phyloP scores from a whole-genome alignment of 2,113 vertebrate species.

The Speoplatyrhinus poulsoni region DNA sequence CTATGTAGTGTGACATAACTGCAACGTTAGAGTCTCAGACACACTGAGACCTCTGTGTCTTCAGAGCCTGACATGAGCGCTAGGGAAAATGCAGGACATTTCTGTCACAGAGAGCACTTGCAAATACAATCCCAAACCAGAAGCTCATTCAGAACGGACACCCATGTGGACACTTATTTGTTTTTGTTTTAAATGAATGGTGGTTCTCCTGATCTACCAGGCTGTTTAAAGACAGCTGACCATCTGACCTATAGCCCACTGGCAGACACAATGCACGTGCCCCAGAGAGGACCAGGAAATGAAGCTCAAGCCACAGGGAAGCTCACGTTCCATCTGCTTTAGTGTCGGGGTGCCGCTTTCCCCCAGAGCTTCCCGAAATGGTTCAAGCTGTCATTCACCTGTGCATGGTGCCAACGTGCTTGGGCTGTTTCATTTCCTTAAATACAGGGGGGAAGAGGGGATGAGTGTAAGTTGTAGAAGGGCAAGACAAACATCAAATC shows the following conservation, averaged over 20 bases:
- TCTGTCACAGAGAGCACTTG: conserved; percentile 17
- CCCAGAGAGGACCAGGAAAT: conserved; percentile 75
- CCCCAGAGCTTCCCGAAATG: conserved; percentile 51
- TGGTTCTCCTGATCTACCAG: conserved; percentile 54
- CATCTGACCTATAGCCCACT: conserved; percentile 75
- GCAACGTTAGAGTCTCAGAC: not conserved
- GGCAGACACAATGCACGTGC: conserved; percentile 62
- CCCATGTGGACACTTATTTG: conserved; percentile 44
- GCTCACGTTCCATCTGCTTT: conserved; percentile 76
- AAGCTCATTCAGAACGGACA: conserved; percentile 25
- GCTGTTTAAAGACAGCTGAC: conserved; percentile 65
- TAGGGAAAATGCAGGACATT: not conserved
- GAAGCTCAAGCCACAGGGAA: conserved; percentile 64
- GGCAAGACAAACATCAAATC: conserved; percentile 8
- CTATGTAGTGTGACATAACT: not conserved
- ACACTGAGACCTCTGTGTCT: not conserved
- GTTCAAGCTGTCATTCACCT: conserved; percentile 61
- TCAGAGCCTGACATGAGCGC: not conserved
- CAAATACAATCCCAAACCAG: conserved; percentile 39
- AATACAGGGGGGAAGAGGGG: not conserved
- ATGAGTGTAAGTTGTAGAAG: not conserved
- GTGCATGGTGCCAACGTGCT: conserved; percentile 22
- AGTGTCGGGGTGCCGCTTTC: conserved; percentile 53
- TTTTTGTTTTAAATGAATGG: conserved; percentile 50
- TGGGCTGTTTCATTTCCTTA: not conserved